Base-by-base conservation (phyloP, 2,888 invertebrate genomes). In the Agrotis puta region DNA sequence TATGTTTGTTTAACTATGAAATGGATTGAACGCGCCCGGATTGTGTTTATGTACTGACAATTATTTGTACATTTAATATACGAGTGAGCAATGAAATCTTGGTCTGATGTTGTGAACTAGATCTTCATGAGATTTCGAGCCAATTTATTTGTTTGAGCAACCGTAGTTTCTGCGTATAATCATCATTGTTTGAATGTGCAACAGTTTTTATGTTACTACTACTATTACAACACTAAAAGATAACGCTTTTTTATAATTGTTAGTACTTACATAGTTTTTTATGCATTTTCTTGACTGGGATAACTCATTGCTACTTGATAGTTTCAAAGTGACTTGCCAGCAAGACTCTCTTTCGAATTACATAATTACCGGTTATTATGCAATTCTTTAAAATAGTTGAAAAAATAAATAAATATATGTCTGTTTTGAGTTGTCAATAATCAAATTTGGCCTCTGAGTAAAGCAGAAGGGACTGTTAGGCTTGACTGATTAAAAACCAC, bases 31-130 rank as follows among this genome's bases (percentile, higher is more conserved):
- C 6, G 45, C 62, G 51, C 48, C 54, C 33, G 53, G 53, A 77
- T 74, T 54, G 27, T 59, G 74, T 68, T 74, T 68, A 63, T 67
- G 51, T 62, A 51, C 74, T 58, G 80, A 79, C 70, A 71, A 80
- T 79, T 79, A 79, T 79, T 75, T 48, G 70, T 54, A 20, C 50
- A 59, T 75, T 56, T 71, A 79, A 76, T 76, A 39, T 53, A 68
- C 57, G 64, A 51, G 47, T 43, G 54, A 16, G 50, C 57, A 68
- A 27, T 65, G 27, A 65, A 63, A 64, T 50, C 6, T 50, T n/a
- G 68, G 58, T 79, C 64, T 67, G 64, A 75, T 64, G 47, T 58
- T 70, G 20, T 56, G 47, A 66, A 24, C 54, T 66, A 78, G 62
- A 56, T 78, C 51, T 59, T 54, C 27, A 16, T 58, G 62, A 16